These are phyloP conservation scores for Urosaurus nigricauda DNA, from an alignment of 2,797 vertebrate genomes.

Conservation along the genomic window DNA sequence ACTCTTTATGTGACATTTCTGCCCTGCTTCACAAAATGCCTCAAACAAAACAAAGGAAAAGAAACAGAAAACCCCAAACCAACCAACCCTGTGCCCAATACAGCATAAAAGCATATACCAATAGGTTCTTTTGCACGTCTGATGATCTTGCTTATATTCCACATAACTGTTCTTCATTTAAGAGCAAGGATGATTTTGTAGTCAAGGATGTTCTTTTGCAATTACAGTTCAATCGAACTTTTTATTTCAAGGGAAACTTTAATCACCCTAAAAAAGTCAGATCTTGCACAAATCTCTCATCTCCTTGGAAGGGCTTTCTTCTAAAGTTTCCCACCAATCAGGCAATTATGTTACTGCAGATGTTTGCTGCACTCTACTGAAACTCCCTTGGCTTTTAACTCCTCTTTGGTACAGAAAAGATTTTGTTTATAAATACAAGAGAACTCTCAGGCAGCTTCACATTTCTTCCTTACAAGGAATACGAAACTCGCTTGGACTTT, in stretches of 20 bases:
- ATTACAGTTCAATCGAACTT: background rate
- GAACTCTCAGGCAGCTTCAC: constrained; percentile 34
- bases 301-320: constrained; percentile 15
- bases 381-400: constrained; percentile 37
- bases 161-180: background rate
- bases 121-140: background rate
- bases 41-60: too few species aligned
- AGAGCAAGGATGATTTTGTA: background rate
- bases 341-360: constrained; percentile 26
- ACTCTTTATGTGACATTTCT: background rate
- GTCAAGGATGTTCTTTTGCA: background rate
- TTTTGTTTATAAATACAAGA: constrained; percentile 41
- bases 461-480: constrained; percentile 65
- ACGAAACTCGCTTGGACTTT: constrained; percentile 21
- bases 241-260: constrained; percentile 24
- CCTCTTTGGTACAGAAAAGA: constrained; percentile 43
- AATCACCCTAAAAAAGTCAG: background rate
- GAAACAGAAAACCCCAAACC: too few species aligned
- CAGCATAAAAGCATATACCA: background rate
- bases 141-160: constrained; percentile 17
- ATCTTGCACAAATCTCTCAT: background rate
- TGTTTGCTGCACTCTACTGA: constrained; percentile 8
- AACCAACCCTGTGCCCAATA: background rate
- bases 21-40: background rate
- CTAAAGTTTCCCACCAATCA: constrained; percentile 24